Evolutionary conservation across 2,797 vertebrate species (phyloP).

Genomic region (Urosaurus nigricauda): DNA sequence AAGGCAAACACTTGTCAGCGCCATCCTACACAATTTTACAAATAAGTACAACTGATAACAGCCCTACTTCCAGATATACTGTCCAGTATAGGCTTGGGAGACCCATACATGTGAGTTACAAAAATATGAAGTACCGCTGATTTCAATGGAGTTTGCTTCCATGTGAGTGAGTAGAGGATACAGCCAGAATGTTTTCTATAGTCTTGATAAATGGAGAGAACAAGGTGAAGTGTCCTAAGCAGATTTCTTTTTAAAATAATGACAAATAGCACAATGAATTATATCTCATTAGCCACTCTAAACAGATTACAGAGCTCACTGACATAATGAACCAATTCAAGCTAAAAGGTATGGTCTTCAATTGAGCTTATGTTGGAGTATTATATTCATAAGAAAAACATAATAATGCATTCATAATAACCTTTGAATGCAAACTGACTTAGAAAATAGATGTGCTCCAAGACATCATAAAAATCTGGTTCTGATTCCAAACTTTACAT

Average conservation of each 20-base stretch:
- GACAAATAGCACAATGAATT: background rate
- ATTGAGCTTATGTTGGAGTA: slow-evolving; percentile 43
- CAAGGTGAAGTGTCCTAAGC: background rate
- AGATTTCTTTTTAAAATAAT: background rate
- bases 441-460: slow-evolving; percentile 75
- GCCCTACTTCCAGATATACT: too few species aligned
- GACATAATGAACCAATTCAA: background rate
- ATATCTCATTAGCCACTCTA: background rate
- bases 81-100: too few species aligned
- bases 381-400: background rate
- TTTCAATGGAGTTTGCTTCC: background rate
- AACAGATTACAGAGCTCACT: background rate
- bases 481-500: slow-evolving; percentile 79
- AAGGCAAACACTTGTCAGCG: background rate
- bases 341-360: background rate
- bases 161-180: background rate
- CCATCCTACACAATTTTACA: background rate
- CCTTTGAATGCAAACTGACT: slow-evolving; percentile 32
- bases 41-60: background rate
- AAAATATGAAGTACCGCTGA: background rate
- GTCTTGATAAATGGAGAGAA: background rate
- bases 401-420: too few species aligned
- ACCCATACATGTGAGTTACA: too few species aligned
- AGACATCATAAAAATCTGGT: slow-evolving; percentile 78
- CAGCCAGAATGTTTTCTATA: background rate